Base-by-base conservation (phyloP, 2,797 vertebrate genomes). In the Australoheros facetus region DNA sequence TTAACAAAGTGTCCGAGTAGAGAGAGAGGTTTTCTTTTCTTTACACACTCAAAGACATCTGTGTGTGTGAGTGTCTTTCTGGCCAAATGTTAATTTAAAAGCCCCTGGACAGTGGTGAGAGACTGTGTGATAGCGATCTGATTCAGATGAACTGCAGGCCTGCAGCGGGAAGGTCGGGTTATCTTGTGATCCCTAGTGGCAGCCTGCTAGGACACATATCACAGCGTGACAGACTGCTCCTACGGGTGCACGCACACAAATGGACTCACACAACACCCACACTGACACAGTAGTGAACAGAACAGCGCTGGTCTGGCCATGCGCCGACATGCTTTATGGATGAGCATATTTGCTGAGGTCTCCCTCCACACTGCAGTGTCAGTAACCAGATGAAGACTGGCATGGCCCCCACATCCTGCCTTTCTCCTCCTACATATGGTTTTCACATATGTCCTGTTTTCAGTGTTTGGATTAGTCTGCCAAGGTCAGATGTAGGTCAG, bases 321-420 rank as follows among this genome's bases (percentile, higher is more conserved):
- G 51, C 45, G 62, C 76, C 83, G 76, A 78, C 86, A 81, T 93
- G 89, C 89, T 95, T 95, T 93, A 92, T 90, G 91, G 87, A 90
- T 88, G 84, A 91, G 85, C 86, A 45, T 89, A 64, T 91, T 91
- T 89, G 87, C 90, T 42, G 89, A 91, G 79, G 85, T 87, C 88
- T 87, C 81, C 83, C 81, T 85, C 83, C 77, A 16, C 86, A 5
- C 84, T 75, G 79, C 78, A 55, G 81, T 87, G 88, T 93, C 89
- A 90, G 85, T 84, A 85, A 86, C 89, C 86, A 90, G 90, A 92
- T 80, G 88, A 91, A 89, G 84, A 86, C 87, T 85, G 88, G 90
- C 89, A 85, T 42, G 7, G 78, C 82, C 89, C 85, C 84, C 76
- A 58, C 84, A 71, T 89, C 91, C 89, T 85, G 77, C 85, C 84